These are phyloP conservation scores for Holcopasites calliopsidis DNA, from an alignment of 1,140 invertebrate genomes.

Conservation along the genomic window DNA sequence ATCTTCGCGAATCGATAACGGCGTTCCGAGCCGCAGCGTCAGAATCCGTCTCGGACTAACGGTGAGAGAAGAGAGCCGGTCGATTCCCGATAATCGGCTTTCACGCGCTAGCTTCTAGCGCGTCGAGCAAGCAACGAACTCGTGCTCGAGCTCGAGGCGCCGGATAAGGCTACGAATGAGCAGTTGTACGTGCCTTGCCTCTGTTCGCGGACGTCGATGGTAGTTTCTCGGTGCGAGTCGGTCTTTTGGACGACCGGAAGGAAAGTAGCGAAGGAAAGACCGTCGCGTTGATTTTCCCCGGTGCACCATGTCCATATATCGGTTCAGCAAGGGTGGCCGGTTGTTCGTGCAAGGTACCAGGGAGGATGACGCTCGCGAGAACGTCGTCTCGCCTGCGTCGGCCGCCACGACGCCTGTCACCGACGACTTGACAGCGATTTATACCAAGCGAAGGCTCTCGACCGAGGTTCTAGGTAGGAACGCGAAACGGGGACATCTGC, in stretches of 20 bases:
- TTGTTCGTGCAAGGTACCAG: slow-evolving; percentile 90
- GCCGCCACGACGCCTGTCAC: slow-evolving; percentile 63
- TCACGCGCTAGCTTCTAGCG: not conserved
- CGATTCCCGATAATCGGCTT: slow-evolving; percentile 43
- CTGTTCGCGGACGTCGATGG: not conserved
- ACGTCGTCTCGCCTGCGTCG: slow-evolving; percentile 64
- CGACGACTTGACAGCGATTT: slow-evolving; percentile 87
- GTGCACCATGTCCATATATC: slow-evolving; percentile 84
- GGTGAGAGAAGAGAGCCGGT: not conserved
- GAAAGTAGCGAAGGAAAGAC: no score
- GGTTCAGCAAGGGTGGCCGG: slow-evolving; percentile 86
- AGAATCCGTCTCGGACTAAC: not conserved
- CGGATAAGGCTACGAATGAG: slow-evolving; percentile 27
- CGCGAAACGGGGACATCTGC: not conserved
- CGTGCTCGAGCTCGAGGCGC: not conserved
- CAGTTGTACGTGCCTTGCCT: not conserved
- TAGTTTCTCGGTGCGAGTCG: not conserved
- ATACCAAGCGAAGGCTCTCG: slow-evolving; percentile 89
- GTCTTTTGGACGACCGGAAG: not conserved
- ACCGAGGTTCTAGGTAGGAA: slow-evolving; percentile 88
- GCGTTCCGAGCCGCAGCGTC: not conserved
- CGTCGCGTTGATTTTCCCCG: not conserved
- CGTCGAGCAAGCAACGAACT: not conserved
- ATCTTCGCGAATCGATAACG: not conserved
- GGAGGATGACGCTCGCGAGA: slow-evolving; percentile 82